Evolutionary conservation across 64 coral and sea anemone genomes (phyloP).

Genomic region (Pachyseris speciosa): DNA sequence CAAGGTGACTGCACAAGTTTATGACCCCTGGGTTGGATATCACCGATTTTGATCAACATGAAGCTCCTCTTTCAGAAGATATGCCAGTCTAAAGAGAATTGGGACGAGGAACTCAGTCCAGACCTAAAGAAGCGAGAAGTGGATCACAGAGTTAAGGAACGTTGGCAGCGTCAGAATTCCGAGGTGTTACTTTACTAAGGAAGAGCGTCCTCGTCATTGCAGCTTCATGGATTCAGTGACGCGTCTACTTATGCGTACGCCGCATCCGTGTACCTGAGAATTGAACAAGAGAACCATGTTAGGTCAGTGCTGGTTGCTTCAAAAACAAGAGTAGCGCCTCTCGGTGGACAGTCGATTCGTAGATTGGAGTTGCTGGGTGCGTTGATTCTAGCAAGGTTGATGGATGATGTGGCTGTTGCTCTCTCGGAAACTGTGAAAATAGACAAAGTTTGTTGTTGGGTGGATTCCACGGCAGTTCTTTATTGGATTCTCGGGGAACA

Average conservation of each 20-base stretch:
- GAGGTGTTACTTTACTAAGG: slow-evolving; percentile 27
- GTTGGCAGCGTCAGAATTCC: too few relatives aligned
- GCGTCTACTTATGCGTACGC: slow-evolving; percentile 32
- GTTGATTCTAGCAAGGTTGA: too few relatives aligned
- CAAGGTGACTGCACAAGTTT: not conserved
- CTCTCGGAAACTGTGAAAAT: too few relatives aligned
- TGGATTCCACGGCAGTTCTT: not conserved
- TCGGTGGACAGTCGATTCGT: not conserved
- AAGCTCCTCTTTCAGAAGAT: slow-evolving; percentile 31
- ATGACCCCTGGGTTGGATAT: slow-evolving; percentile 24
- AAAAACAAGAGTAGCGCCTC: not conserved
- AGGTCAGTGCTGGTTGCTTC: slow-evolving; percentile 22
- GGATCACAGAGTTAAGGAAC: too few relatives aligned
- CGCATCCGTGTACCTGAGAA: slow-evolving; percentile 17
- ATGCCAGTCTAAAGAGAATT: slow-evolving; percentile 3
- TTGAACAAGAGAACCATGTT: not conserved
- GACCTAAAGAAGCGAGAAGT: too few relatives aligned
- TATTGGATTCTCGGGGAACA: slow-evolving; percentile 30
- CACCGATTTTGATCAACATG: not conserved
- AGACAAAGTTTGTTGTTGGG: too few relatives aligned
- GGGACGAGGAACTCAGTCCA: too few relatives aligned
- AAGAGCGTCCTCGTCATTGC: not conserved
- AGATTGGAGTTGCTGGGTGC: not conserved
- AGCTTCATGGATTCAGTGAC: slow-evolving; percentile 56
- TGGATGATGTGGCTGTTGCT: not conserved